Evolutionary conservation across 2,113 vertebrate genomes (phyloP).

Genomic region (Grammomys surdaster): DNA sequence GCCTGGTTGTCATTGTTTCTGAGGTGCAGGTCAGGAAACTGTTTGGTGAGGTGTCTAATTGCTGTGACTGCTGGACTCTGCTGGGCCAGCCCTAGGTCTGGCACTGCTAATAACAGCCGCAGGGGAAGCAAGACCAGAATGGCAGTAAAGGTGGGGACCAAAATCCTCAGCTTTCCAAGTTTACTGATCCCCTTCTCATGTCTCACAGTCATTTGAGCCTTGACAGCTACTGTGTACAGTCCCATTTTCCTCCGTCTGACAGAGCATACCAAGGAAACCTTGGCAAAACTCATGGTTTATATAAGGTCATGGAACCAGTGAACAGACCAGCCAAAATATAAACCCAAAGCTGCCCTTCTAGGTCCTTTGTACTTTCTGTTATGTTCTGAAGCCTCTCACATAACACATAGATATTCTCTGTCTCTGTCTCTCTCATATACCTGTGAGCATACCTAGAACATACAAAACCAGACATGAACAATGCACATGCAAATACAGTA

Average conservation of each 20-base stretch:
- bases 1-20: background rate
- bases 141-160: accelerated
- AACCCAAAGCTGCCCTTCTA: background rate
- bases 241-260: conserved; percentile 21
- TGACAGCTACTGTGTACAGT: background rate
- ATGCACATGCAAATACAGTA: background rate
- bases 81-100: accelerated
- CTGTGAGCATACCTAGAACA: background rate
- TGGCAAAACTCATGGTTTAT: background rate
- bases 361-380: background rate
- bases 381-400: background rate
- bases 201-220: background rate
- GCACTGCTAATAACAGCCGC: background rate
- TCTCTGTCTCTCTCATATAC: background rate
- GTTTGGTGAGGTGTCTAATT: background rate
- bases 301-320: background rate
- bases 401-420: background rate
- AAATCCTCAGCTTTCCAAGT: accelerated
- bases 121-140: accelerated
- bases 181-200: background rate
- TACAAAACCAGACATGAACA: background rate
- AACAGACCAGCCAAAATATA: background rate
- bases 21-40: background rate
- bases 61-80: background rate
- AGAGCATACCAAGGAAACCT: background rate